These are phyloP conservation scores for Mustelus asterias DNA, from an alignment of 2,113 vertebrate genomes.

Conservation along the genomic window DNA sequence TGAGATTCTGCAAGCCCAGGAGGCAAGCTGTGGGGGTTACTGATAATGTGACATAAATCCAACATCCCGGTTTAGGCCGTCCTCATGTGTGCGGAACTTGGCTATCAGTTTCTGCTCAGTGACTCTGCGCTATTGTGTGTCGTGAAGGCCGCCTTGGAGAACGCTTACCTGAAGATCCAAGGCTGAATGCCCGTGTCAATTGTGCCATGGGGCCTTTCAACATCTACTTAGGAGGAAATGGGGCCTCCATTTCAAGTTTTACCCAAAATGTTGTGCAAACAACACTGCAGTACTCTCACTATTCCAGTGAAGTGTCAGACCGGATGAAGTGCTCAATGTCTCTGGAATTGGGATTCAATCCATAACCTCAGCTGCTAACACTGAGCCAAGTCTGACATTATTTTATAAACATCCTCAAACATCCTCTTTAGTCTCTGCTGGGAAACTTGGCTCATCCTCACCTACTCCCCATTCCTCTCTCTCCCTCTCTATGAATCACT, in stretches of 20 bases:
- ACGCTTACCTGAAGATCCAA: no score
- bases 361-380: not conserved
- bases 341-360: not conserved
- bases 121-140: no score
- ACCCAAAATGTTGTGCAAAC: not conserved
- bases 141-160: no score
- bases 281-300: not conserved
- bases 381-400: not conserved
- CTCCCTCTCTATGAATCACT: not conserved
- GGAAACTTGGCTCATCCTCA: not conserved
- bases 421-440: not conserved
- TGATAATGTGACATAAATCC: no score
- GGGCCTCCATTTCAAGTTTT: not conserved
- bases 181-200: no score
- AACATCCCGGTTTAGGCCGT: no score
- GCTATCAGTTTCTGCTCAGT: no score
- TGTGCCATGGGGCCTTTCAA: not conserved
- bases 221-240: not conserved
- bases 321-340: not conserved
- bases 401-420: not conserved
- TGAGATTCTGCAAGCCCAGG: no score
- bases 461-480: not conserved
- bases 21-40: no score
- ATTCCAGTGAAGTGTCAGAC: not conserved
- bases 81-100: no score